A percentile compares a stretch with the other conserved stretches of the same genome.
Evolutionary conservation across 2,113 vertebrate genomes (phyloP).

Genomic region (Alosa alosa): DNA sequence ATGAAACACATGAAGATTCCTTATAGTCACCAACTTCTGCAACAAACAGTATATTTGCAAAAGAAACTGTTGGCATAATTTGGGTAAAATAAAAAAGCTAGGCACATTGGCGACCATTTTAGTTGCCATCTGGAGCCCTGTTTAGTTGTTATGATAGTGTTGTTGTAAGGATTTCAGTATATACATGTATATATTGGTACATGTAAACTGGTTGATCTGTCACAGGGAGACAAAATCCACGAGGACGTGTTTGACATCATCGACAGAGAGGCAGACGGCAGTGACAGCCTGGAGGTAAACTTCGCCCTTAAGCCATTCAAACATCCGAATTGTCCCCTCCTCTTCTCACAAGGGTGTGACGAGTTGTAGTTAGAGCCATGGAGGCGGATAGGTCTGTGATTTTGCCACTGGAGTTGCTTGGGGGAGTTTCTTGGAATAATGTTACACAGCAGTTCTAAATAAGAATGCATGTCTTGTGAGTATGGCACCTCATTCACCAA

Average conservation of each 20-base stretch:
- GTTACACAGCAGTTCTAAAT: background rate
- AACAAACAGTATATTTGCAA: too few species aligned
- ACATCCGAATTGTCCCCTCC: background rate
- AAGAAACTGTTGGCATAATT: too few species aligned
- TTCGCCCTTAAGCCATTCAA: background rate
- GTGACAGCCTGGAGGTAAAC: slow-evolving; percentile 95
- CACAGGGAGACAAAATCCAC: slow-evolving; percentile 95
- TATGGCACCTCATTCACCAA: background rate
- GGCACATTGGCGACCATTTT: too few species aligned
- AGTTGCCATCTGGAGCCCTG: too few species aligned
- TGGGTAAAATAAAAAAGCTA: too few species aligned
- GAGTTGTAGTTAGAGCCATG: background rate
- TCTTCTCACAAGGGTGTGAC: background rate
- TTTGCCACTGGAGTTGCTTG: background rate
- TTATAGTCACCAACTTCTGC: too few species aligned
- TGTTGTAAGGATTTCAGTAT: too few species aligned
- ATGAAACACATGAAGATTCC: too few species aligned
- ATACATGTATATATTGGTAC: background rate
- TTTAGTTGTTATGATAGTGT: too few species aligned
- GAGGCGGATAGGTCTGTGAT: background rate
- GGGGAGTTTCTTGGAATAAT: background rate
- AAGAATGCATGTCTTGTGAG: background rate
- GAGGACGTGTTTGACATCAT: slow-evolving; percentile 99
- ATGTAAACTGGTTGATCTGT: background rate
- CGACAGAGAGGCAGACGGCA: slow-evolving; percentile 96